phyloP scores from a whole-genome alignment of 2,888 invertebrate species.

The Calliopum simillimum region DNA sequence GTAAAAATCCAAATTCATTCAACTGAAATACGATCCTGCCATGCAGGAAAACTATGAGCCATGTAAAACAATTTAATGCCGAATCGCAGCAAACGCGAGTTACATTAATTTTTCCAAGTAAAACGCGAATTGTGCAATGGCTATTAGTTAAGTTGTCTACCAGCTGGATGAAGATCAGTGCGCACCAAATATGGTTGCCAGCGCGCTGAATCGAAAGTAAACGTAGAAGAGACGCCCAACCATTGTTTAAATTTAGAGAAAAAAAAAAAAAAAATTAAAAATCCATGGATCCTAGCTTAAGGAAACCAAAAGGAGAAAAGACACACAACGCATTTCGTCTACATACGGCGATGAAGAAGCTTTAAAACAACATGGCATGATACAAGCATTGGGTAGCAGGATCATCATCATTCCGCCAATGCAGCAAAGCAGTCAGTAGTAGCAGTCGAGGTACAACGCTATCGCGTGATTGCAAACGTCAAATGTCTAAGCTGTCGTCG shows the following conservation, averaged over 20 bases:
- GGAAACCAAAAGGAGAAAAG: background rate
- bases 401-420: background rate
- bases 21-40: background rate
- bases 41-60: background rate
- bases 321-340: no score
- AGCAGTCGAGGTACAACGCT: constrained; percentile 29
- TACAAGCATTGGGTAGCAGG: no score
- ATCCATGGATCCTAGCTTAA: background rate
- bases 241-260: no score
- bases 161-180: background rate
- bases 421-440: background rate
- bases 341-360: background rate
- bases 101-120: constrained; percentile 23
- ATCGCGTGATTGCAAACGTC: constrained; percentile 41
- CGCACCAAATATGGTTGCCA: background rate
- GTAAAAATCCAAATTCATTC: background rate
- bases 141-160: constrained; percentile 27
- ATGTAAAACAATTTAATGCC: constrained; percentile 35
- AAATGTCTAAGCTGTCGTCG: constrained; percentile 39
- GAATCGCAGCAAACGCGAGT: constrained; percentile 4
- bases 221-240: background rate
- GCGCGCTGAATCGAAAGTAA: background rate
- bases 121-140: background rate
- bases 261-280: no score
- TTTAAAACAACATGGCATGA: background rate